These are phyloP conservation scores for Rousettus leschenaultii DNA, from an alignment of 2,113 vertebrate species.

Conservation along the genomic window DNA sequence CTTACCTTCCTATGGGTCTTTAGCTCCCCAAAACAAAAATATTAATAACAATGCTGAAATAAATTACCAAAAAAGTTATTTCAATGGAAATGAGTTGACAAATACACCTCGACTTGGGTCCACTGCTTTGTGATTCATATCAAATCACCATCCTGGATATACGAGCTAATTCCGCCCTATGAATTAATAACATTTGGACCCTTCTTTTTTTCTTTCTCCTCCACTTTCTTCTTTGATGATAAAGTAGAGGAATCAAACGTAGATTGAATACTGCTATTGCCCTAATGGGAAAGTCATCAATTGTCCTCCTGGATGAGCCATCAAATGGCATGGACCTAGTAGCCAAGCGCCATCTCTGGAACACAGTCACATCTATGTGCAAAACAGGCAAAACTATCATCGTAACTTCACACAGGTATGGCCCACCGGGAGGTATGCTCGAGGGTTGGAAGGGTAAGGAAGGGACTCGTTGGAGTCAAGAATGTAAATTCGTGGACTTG, in stretches of 20 bases:
- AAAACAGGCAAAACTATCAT: constrained; percentile 93
- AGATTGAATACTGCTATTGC: constrained; percentile 94
- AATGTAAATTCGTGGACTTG: constrained; percentile 28
- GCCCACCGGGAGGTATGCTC: neutral
- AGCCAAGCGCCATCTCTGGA: constrained; percentile 90
- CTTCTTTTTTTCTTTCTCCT: neutral
- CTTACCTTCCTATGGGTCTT: neutral
- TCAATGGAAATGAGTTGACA: neutral
- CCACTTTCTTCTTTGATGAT: neutral
- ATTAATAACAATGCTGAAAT: neutral
- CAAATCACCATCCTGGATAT: neutral
- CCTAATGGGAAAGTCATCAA: constrained; percentile 93
- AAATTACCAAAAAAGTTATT: neutral
- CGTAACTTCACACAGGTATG: constrained; percentile 97
- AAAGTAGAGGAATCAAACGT: constrained; percentile 91
- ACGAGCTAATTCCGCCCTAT: neutral
- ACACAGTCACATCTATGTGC: constrained; percentile 87
- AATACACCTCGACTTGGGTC: neutral
- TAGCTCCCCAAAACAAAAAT: neutral
- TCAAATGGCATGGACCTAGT: constrained; percentile 95
- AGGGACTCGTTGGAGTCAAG: neutral
- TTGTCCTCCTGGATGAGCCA: constrained; percentile 96
- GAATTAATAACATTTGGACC: neutral
- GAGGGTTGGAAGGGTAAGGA: neutral
- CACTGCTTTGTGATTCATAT: neutral